Conservation (phyloP, 2,888 invertebrate species). For the Diarsia mendica region DNA sequence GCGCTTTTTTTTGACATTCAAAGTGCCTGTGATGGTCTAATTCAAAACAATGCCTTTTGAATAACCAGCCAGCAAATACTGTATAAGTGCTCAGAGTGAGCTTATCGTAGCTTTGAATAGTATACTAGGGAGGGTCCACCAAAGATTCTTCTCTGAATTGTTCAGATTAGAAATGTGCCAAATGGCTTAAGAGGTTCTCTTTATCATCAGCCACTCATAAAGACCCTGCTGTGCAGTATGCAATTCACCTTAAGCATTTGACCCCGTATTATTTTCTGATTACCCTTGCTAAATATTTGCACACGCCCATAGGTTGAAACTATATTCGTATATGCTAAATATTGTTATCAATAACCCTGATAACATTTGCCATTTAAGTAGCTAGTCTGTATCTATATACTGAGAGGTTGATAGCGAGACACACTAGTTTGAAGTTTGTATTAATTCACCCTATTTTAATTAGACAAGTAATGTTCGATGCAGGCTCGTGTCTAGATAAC, state of each 20-base stretch:
- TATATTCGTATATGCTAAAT: constrained; percentile 7
- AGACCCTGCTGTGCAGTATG: background rate
- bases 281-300: constrained; percentile 32
- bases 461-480: constrained; percentile 10
- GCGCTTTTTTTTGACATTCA: no score
- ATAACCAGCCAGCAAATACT: background rate
- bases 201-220: background rate
- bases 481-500: constrained; percentile 21
- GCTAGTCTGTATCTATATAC: constrained; percentile 21
- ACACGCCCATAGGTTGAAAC: constrained; percentile 15
- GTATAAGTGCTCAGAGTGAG: background rate
- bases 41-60: no score
- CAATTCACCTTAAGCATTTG: background rate
- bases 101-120: background rate
- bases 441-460: constrained; percentile 46
- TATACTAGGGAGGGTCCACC: no score
- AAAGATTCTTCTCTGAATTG: background rate
- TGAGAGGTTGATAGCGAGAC: constrained; percentile 34
- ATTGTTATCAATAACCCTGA: constrained; percentile 46
- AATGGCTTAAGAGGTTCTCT: no score
- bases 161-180: background rate
- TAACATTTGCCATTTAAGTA: constrained; percentile 57
- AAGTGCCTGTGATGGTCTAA: no score
- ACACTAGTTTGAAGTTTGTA: constrained; percentile 17
- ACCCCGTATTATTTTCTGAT: background rate